These are phyloP conservation scores for Paratilapia polleni DNA, from an alignment of 2,113 vertebrate species.

Conservation along the genomic window DNA sequence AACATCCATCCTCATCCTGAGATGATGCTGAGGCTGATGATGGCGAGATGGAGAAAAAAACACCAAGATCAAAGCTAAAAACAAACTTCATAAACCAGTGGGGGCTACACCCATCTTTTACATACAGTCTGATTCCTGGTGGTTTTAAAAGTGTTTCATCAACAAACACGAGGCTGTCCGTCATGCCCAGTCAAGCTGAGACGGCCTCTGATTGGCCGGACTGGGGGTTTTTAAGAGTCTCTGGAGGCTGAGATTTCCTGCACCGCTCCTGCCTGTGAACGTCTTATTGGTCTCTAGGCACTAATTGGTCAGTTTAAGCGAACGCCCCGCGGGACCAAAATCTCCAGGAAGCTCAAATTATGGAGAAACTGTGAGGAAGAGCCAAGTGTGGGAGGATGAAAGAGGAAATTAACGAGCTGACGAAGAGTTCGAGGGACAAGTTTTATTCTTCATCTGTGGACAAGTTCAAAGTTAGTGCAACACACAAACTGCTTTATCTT, in stretches of 20 bases:
- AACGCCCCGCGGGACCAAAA: not conserved
- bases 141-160: too few species aligned
- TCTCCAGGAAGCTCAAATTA: not conserved
- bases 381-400: not conserved
- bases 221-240: not conserved
- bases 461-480: not conserved
- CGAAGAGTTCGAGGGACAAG: not conserved
- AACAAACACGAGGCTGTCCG: not conserved
- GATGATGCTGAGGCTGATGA: not conserved
- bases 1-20: not conserved
- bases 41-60: not conserved
- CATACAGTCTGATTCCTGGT: too few species aligned
- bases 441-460: not conserved
- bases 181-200: not conserved
- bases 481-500: not conserved
- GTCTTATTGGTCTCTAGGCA: constrained; percentile 7
- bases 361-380: not conserved
- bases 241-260: not conserved
- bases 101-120: too few species aligned
- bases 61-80: too few species aligned
- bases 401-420: not conserved
- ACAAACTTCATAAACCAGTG: too few species aligned
- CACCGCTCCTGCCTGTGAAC: not conserved
- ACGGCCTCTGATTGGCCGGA: not conserved
- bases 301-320: constrained; percentile 13